These are phyloP conservation scores for Cyprinodon variegatus DNA, from an alignment of 2,113 vertebrate genomes.

Conservation along the genomic window DNA sequence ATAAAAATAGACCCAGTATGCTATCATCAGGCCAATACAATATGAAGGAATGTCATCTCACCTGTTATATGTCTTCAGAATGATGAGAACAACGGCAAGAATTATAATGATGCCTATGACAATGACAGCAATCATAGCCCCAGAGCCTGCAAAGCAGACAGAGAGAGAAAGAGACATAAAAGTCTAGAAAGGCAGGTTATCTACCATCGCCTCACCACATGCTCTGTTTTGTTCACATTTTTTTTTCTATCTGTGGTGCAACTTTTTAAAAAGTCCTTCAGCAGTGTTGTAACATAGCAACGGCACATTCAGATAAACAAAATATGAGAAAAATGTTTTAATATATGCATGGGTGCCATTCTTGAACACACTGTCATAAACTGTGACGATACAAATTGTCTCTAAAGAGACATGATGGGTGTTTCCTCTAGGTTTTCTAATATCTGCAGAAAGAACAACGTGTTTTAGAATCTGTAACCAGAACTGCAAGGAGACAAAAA, in stretches of 20 bases:
- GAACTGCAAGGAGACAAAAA: background rate
- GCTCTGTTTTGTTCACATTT: background rate
- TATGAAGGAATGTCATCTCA: slow-evolving; percentile 64
- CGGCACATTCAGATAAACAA: slow-evolving; percentile 10
- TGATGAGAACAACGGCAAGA: slow-evolving; percentile 87
- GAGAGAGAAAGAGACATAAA: background rate
- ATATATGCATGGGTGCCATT: slow-evolving; percentile 21
- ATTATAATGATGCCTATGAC: slow-evolving; percentile 90
- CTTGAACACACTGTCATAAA: slow-evolving; percentile 27
- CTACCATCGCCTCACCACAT: background rate
- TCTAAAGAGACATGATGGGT: slow-evolving; percentile 1
- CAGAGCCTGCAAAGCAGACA: slow-evolving; percentile 83
- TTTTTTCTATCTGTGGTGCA: background rate
- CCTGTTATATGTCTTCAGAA: slow-evolving; percentile 95
- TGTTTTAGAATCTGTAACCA: slow-evolving; percentile 7
- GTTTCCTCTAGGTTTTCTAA: background rate
- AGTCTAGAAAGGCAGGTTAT: background rate
- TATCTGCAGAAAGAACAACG: slow-evolving; percentile 5
- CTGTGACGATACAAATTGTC: slow-evolving; percentile 9
- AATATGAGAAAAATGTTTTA: slow-evolving; percentile 33
- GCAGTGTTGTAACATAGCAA: slow-evolving; percentile 30
- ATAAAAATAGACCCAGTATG: slow-evolving; percentile 25
- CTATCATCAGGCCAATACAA: background rate
- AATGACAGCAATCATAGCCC: slow-evolving; percentile 92
- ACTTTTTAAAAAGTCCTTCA: slow-evolving; percentile 1